Evolutionary conservation across 2,797 vertebrate species (phyloP), one percentile per base, ranked within the genome.

Genomic region (Eurystomus glaucurus): DNA sequence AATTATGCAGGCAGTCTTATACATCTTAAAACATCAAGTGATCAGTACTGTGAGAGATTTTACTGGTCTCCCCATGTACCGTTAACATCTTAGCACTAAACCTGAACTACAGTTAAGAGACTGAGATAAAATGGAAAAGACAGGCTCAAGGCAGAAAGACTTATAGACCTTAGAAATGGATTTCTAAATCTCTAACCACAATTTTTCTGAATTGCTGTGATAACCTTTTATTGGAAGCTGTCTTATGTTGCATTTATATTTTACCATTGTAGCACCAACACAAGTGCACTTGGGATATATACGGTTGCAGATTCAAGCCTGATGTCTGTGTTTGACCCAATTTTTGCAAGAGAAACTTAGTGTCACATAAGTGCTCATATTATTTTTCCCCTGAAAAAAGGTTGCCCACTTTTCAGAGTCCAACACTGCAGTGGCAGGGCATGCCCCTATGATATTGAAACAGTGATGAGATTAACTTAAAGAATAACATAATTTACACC

Each of bases 121-220:
- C 15, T 41, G 45, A 81, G 50, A 89, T n/a, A 79, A 86, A 94
- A 83, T 16, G 13, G 51, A 33, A 78, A 92, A 93, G 45, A 93
- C 19, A n/a, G 25, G 46, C 16, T 85, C 31, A 84, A 45, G 55
- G 76, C 43, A 95, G 46, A 82, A 93, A 45, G 70, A 90, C 58
- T 77, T 41, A 33, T 5, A 82, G 55, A 78, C 28, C 54, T 90
- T 51, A 90, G 65, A 84, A 96, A 85, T 50, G 7, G 85, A 92
- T 85, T 71, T 82, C 70, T 90, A 94, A 96, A 84, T 92, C 77
- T 94, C 54, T 71, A 80, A 96, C 58, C 62, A 90, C 25, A 46
- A 4, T 85, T 89, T 78, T 72, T 95, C 4, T 4, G 37, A 91
- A 96, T 72, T 55, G 64, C 41, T 60, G 57, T 14, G 50, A 83